Conservation (phyloP, 2,113 vertebrate genomes). For the Rissa tridactyla region DNA sequence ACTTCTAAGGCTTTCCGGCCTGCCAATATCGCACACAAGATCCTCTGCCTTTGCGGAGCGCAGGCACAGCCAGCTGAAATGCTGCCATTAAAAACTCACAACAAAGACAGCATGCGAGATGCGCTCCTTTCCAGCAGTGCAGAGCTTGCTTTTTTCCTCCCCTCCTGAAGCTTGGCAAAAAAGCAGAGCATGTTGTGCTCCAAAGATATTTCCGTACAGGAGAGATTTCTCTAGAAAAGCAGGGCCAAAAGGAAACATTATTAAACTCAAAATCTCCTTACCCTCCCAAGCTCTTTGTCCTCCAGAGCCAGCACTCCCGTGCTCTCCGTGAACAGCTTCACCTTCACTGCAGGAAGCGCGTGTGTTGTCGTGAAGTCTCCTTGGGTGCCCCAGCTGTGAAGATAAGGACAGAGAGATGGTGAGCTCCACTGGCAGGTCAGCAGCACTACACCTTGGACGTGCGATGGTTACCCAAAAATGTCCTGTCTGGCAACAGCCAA, state of each 20-base stretch:
- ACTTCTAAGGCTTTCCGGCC: constrained; percentile 35
- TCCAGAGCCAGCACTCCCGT: constrained; percentile 96
- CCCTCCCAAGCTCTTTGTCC: constrained; percentile 96
- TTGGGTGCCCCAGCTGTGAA: constrained; percentile 96
- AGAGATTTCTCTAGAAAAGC: constrained; percentile 45
- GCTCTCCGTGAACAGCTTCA: constrained; percentile 97
- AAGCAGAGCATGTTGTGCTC: constrained; percentile 32
- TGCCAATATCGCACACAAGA: constrained; percentile 12
- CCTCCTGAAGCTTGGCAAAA: constrained; percentile 9
- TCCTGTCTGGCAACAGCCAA: background rate
- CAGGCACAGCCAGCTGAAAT: constrained; percentile 53
- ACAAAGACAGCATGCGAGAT: constrained; percentile 34
- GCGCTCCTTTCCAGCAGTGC: constrained; percentile 17
- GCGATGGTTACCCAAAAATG: constrained; percentile 41
- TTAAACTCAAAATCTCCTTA: constrained; percentile 63
- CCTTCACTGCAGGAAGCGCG: constrained; percentile 94
- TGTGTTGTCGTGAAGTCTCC: constrained; percentile 97
- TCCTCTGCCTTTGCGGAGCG: background rate
- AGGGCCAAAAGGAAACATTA: constrained; percentile 1
- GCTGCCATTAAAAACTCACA: background rate
- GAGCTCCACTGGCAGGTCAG: background rate
- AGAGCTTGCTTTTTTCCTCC: background rate
- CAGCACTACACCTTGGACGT: background rate
- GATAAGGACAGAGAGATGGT: constrained; percentile 33
- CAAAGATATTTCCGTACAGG: constrained; percentile 27